Conservation (phyloP, 2,113 vertebrate species). For the Scatophagus argus region DNA sequence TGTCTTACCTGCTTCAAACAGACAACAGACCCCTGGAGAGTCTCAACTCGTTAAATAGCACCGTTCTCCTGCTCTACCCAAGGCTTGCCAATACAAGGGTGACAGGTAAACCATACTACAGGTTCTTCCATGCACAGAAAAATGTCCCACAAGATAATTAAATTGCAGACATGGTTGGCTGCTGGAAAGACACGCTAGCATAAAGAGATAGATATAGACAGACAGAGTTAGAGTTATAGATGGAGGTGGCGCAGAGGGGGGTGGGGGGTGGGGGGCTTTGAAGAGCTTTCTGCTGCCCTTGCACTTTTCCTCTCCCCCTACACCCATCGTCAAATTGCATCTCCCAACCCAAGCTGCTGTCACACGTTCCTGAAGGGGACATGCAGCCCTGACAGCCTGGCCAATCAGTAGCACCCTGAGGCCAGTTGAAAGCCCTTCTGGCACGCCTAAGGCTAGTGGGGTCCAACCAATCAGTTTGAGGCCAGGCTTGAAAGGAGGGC, state of each 20-base stretch:
- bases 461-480: slow-evolving; percentile 73
- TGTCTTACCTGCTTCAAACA: slow-evolving; percentile 68
- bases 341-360: slow-evolving; percentile 54
- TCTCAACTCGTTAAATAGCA: slow-evolving; percentile 80
- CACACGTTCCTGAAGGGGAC: slow-evolving; percentile 48
- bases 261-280: slow-evolving; percentile 1
- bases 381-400: slow-evolving; percentile 52
- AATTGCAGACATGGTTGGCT: slow-evolving; percentile 67
- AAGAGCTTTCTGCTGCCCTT: slow-evolving; percentile 61
- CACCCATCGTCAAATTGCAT: slow-evolving; percentile 55
- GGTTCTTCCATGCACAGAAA: slow-evolving; percentile 68
- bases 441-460: slow-evolving; percentile 67
- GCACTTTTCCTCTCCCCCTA: slow-evolving; percentile 61
- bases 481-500: slow-evolving; percentile 70
- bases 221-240: neutral
- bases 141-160: slow-evolving; percentile 82
- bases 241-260: no score
- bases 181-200: slow-evolving; percentile 41
- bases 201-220: neutral
- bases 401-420: slow-evolving; percentile 77
- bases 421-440: slow-evolving; percentile 74
- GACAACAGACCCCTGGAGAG: slow-evolving; percentile 81
- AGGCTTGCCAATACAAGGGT: slow-evolving; percentile 67
- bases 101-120: slow-evolving; percentile 48
- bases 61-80: slow-evolving; percentile 76